These are phyloP conservation scores for Bettongia penicillata DNA, from an alignment of 2,113 vertebrate species.

Conservation along the genomic window DNA sequence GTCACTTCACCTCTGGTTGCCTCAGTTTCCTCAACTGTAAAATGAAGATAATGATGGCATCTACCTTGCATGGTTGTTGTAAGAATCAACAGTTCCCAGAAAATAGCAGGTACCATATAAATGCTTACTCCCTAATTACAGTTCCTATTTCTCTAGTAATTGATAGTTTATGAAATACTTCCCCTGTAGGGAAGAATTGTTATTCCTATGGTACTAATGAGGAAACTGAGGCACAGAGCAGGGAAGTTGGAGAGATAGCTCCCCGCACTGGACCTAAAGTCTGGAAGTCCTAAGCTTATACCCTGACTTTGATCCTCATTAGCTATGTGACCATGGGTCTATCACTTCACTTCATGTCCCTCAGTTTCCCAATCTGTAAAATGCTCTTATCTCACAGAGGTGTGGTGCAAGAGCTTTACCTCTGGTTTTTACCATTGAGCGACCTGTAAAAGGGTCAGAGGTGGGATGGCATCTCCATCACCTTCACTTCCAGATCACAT, in stretches of 20 bases:
- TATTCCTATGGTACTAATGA: slow-evolving; percentile 37
- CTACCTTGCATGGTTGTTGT: background rate
- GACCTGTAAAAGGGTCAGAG: background rate
- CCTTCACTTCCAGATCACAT: background rate
- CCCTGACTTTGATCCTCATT: background rate
- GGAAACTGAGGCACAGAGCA: slow-evolving; percentile 25
- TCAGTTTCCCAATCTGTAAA: background rate
- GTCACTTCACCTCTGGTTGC: background rate
- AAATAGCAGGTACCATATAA: background rate
- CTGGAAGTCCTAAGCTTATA: no score
- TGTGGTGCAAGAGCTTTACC: background rate
- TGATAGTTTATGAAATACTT: background rate
- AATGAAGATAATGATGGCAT: no score
- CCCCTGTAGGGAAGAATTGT: background rate
- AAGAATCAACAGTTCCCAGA: background rate
- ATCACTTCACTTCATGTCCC: background rate
- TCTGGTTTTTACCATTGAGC: background rate
- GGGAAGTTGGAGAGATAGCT: background rate
- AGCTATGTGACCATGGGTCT: background rate
- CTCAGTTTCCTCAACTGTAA: background rate
- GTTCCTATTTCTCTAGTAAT: background rate
- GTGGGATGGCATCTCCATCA: no score
- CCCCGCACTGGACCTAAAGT: no score
- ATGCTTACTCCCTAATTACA: slow-evolving; percentile 13
- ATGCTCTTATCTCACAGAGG: background rate